phyloP scores from a whole-genome alignment of 1,140 invertebrate genomes.

The Cotesia glomerata region DNA sequence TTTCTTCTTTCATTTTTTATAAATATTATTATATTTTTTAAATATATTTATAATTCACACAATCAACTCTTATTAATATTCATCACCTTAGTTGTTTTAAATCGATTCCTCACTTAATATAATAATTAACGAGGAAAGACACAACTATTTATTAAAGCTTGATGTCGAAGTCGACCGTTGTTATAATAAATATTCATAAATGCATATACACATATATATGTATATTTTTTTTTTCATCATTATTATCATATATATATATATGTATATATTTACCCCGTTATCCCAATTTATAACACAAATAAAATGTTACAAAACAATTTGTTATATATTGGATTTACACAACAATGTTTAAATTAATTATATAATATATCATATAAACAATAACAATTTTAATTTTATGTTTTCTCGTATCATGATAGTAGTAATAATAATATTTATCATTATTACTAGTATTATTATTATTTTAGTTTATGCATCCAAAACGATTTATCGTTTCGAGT shows the following conservation, averaged over 20 bases:
- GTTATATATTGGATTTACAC: neutral
- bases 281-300: slow-evolving; percentile 6
- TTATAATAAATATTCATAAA: neutral
- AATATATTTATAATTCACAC: neutral
- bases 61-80: slow-evolving; percentile 5
- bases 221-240: too few species aligned
- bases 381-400: neutral
- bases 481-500: neutral
- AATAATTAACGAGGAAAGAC: neutral
- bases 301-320: neutral
- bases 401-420: neutral
- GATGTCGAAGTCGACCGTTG: neutral
- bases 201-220: too few species aligned
- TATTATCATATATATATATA: too few species aligned
- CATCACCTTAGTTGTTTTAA: neutral
- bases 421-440: neutral
- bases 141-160: slow-evolving; percentile 14
- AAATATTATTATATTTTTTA: neutral
- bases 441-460: neutral
- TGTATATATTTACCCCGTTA: slow-evolving; percentile 6
- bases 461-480: neutral
- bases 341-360: neutral
- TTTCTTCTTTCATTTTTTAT: neutral
- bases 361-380: neutral
- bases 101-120: neutral